These are phyloP conservation scores for Channa argus DNA, from an alignment of 2,113 vertebrate genomes.

Conservation along the genomic window DNA sequence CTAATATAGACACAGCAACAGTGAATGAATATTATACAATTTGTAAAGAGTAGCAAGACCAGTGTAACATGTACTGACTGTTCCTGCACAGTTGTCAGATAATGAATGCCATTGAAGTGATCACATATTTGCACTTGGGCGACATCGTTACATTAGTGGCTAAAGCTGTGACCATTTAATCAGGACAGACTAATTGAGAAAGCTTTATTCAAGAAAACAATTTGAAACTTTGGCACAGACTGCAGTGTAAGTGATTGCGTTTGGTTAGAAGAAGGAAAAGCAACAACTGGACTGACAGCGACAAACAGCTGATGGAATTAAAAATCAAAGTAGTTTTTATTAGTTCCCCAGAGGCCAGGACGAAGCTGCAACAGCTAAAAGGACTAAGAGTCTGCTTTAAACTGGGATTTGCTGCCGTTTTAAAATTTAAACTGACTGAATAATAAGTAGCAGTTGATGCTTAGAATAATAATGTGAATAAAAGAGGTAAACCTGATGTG, in stretches of 20 bases:
- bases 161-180: constrained; percentile 11
- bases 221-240: background rate
- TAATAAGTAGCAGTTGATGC: constrained; percentile 13
- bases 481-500: background rate
- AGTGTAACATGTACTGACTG: background rate
- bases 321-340: background rate
- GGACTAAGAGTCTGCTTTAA: constrained; percentile 1
- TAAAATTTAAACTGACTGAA: constrained; percentile 12
- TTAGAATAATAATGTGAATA: background rate
- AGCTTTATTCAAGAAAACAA: constrained; percentile 5
- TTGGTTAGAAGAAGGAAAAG: background rate
- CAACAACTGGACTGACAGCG: background rate
- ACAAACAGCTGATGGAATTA: constrained; percentile 19
- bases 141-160: constrained; percentile 11
- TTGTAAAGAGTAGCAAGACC: constrained; percentile 30
- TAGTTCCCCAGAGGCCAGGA: background rate
- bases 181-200: constrained; percentile 10
- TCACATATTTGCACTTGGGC: constrained; percentile 32
- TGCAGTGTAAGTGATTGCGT: background rate
- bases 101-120: constrained; percentile 7
- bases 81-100: constrained; percentile 4
- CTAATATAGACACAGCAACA: constrained; percentile 30
- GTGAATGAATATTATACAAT: constrained; percentile 39
- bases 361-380: background rate
- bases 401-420: constrained; percentile 1